phyloP scores from a whole-genome alignment of 2,797 vertebrate species.

The Myotis vivesi region DNA sequence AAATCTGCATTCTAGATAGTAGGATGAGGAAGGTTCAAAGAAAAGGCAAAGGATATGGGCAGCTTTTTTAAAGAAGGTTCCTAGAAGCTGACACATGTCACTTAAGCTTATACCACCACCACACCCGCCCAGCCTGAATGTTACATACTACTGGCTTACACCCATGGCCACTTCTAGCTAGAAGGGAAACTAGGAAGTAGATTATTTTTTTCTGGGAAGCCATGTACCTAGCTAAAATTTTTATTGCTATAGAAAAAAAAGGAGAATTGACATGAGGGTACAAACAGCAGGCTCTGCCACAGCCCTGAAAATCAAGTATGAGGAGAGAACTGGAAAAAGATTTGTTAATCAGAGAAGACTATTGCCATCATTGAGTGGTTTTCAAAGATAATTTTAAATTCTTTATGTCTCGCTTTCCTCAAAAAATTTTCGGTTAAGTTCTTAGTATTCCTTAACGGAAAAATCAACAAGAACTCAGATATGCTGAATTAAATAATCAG shows the following conservation, averaged over 20 bases:
- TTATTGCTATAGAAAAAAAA: neutral
- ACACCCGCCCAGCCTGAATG: neutral
- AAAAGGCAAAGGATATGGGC: neutral
- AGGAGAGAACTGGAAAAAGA: neutral
- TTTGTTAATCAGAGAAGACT: neutral
- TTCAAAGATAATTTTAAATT: constrained; percentile 13
- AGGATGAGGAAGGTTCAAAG: neutral
- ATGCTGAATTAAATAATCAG: constrained; percentile 31
- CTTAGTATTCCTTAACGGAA: constrained; percentile 19
- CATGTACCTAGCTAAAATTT: constrained; percentile 9
- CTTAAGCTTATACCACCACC: neutral
- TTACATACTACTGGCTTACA: neutral
- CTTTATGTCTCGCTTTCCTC: constrained; percentile 25
- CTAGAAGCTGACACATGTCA: neutral
- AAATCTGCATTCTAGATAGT: neutral
- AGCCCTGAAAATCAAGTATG: neutral
- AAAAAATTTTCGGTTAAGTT: neutral
- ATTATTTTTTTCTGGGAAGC: neutral
- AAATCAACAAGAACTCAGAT: constrained; percentile 3
- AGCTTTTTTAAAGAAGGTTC: neutral
- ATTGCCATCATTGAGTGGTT: neutral
- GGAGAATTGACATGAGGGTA: neutral
- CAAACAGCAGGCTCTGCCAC: neutral
- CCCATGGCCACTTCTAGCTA: neutral
- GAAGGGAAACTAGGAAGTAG: constrained; percentile 2